These are phyloP conservation scores for Epiblema foenella DNA, from an alignment of 2,888 invertebrate genomes.

Conservation along the genomic window DNA sequence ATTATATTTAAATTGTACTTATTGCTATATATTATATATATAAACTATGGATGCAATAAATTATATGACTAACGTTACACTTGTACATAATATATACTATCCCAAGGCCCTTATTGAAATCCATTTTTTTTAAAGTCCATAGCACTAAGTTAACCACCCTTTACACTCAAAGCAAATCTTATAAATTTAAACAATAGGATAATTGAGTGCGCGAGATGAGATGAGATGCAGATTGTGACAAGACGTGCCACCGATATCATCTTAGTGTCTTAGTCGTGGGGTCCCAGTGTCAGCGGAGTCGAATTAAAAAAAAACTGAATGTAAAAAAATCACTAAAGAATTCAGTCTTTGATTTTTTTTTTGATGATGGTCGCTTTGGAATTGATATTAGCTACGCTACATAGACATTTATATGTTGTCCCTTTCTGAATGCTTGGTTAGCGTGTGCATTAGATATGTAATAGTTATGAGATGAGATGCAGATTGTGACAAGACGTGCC, in stretches of 20 bases:
- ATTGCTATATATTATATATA: too few relatives aligned
- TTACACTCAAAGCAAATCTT: slow-evolving; percentile 29
- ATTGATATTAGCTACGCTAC: too few relatives aligned
- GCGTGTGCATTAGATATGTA: neutral
- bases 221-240: slow-evolving; percentile 62
- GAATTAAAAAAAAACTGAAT: neutral
- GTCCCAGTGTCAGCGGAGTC: slow-evolving; percentile 28
- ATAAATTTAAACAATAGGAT: slow-evolving; percentile 54
- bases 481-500: slow-evolving; percentile 53
- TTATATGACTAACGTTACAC: too few relatives aligned
- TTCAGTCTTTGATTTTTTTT: too few relatives aligned
- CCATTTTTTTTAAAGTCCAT: neutral
- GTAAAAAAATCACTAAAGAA: too few relatives aligned
- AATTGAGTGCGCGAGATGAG: slow-evolving; percentile 57
- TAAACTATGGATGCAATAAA: too few relatives aligned
- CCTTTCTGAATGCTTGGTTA: neutral
- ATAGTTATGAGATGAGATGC: slow-evolving; percentile 60
- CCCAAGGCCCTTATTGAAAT: neutral
- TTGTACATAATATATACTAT: too few relatives aligned
- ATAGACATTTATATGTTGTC: neutral
- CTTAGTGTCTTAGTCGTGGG: slow-evolving; percentile 29
- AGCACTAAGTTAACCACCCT: slow-evolving; percentile 16
- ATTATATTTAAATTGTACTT: too few relatives aligned
- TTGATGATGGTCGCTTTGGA: too few relatives aligned
- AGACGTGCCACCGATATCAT: slow-evolving; percentile 44